Conservation (phyloP, 1,140 invertebrate species). For the Temnothorax longispinosus region DNA sequence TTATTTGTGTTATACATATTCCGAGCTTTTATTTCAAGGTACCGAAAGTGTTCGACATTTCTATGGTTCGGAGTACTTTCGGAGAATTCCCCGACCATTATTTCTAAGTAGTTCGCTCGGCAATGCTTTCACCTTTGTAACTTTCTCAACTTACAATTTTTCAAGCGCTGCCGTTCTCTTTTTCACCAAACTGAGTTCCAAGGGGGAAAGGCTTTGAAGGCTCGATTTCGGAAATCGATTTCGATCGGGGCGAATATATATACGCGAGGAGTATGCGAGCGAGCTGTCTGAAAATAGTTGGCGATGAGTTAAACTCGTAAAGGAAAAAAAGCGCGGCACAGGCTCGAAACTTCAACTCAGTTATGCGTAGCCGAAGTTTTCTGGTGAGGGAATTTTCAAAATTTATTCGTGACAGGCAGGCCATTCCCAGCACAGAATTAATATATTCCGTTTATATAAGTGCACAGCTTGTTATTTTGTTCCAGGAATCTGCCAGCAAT, state of each 20-base stretch:
- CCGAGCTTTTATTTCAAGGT: not conserved
- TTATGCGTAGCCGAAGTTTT: constrained; percentile 58
- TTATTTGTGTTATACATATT: not conserved
- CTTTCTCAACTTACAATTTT: constrained; percentile 25
- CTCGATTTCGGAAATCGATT: constrained; percentile 55
- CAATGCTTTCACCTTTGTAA: constrained; percentile 21
- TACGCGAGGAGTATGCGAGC: not conserved
- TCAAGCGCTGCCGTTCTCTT: constrained; percentile 7
- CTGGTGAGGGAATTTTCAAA: constrained; percentile 43
- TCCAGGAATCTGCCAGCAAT: not conserved
- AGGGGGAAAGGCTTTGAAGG: constrained; percentile 26
- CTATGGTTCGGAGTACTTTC: not conserved
- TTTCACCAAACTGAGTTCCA: constrained; percentile 19
- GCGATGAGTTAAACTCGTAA: constrained; percentile 41
- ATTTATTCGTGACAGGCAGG: constrained; percentile 64
- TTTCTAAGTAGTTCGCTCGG: constrained; percentile 22
- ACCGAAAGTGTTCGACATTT: not conserved
- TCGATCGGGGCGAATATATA: constrained; percentile 6
- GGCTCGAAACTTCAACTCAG: constrained; percentile 59
- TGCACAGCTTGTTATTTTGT: not conserved
- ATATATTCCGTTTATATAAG: constrained; percentile 67
- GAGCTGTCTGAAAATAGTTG: constrained; percentile 51
- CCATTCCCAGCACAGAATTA: constrained; percentile 46
- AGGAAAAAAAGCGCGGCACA: constrained; percentile 60
- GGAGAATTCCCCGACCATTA: not conserved